Evolutionary conservation across 2,797 vertebrate species (phyloP).

Genomic region (Benthosema pterotum): DNA sequence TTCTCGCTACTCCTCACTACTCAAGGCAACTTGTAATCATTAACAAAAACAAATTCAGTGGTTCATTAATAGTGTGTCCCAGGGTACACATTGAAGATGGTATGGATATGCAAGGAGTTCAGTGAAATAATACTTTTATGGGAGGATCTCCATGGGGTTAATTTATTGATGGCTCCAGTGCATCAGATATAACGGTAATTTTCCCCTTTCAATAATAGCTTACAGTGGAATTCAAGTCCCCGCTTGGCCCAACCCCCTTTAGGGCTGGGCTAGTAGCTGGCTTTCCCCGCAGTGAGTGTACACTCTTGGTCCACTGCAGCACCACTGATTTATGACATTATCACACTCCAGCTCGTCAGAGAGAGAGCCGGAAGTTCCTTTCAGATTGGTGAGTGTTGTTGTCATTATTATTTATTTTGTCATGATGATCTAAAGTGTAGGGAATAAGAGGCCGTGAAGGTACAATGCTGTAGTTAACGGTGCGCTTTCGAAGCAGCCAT

Average conservation of each 20-base stretch:
- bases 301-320: background rate
- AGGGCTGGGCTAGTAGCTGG: constrained; percentile 17
- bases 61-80: too few species aligned
- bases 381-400: constrained; percentile 55
- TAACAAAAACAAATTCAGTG: too few species aligned
- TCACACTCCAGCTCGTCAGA: background rate
- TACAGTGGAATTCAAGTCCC: background rate
- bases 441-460: background rate
- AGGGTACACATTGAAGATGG: too few species aligned
- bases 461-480: constrained; percentile 32
- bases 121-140: too few species aligned
- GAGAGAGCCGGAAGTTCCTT: background rate
- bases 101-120: too few species aligned
- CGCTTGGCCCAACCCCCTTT: constrained; percentile 38
- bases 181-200: too few species aligned
- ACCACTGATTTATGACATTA: constrained; percentile 28
- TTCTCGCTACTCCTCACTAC: too few species aligned
- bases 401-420: background rate
- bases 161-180: too few species aligned
- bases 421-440: too few species aligned
- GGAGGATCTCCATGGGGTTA: too few species aligned
- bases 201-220: background rate
- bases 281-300: constrained; percentile 26
- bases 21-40: too few species aligned
- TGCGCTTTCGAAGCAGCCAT: background rate